Conservation (phyloP, 2,888 invertebrate genomes). For the Dynastes tityus region DNA sequence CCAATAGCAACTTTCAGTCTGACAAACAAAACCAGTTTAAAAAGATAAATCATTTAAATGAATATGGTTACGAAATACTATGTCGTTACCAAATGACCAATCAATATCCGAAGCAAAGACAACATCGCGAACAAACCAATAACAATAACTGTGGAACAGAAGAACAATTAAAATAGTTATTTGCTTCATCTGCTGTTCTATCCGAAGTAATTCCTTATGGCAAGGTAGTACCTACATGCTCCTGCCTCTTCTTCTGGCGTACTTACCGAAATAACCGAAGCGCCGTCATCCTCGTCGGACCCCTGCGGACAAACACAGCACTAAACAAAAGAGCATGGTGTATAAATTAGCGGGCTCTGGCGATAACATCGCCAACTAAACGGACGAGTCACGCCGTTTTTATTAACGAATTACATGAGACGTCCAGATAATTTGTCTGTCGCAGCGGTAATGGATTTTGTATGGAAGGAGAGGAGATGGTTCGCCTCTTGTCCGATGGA, state of each 20-base stretch:
- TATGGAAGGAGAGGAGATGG: conserved; percentile 44
- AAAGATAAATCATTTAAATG: too few relatives aligned
- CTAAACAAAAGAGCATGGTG: conserved; percentile 69
- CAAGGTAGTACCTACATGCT: background rate
- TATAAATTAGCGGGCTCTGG: conserved; percentile 69
- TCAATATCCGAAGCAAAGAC: conserved; percentile 17
- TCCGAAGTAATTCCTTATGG: background rate
- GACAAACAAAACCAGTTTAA: too few relatives aligned
- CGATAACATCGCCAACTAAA: conserved; percentile 69
- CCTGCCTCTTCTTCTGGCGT: conserved; percentile 52
- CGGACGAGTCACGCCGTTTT: conserved; percentile 69
- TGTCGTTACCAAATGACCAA: background rate
- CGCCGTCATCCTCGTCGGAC: conserved; percentile 83
- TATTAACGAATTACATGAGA: conserved; percentile 68
- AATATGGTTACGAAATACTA: too few relatives aligned
- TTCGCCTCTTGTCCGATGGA: conserved; percentile 22
- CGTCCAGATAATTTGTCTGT: conserved; percentile 67
- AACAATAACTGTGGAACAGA: background rate
- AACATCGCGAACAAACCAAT: conserved; percentile 8
- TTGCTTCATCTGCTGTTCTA: conserved; percentile 10
- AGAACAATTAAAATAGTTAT: conserved; percentile 11
- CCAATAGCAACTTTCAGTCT: too few relatives aligned
- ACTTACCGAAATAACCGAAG: conserved; percentile 82
- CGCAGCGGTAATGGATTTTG: conserved; percentile 62
- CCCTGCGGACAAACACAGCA: conserved; percentile 75